Evolutionary conservation across 2,113 vertebrate genomes (phyloP), one percentile per base, ranked within the genome.

Genomic region (Choloepus hoffmanni): DNA sequence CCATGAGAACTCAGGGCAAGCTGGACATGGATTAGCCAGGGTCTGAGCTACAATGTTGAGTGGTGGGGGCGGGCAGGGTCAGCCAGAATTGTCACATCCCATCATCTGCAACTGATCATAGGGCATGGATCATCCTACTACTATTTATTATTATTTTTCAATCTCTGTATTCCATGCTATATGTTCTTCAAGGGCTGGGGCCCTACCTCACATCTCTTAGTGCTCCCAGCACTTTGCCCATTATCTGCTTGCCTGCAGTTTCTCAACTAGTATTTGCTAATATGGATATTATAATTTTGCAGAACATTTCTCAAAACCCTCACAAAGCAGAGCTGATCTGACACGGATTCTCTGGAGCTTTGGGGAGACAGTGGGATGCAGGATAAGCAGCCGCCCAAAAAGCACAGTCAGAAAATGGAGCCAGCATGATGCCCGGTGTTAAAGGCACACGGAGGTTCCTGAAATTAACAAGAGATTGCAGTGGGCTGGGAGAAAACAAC

Each of bases 201-300:
- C 21, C n/a, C 67, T 62, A 40, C 50, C 48, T 92, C 65, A 40
- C 36, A 62, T n/a, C 8, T 19, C 84, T 82, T 67, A 24, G 11
- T 78, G 16, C 40, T 89, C 70, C 53, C 50, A 92, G 77, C 23
- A 60, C 30, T 55, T 40, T 74, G 23, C 12, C 72, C 23, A 26
- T 28, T 62, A 70, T 48, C 70, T 60, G 21, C 14, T 72, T 87
- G 53, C 48, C 33, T 70, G 79, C 2, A 63, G 55, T 79, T 86
- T 95, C 81, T 94, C 33, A 82, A 96, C n/a, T 40, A 78, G 48
- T 58, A 81, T 95, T 87, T 94, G 24, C 82, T 70, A 73, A 78
- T 14, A 40, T 48, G 43, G 40, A 79, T 90, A 92, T 96, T 63
- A 28, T 40, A 90, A 68, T 53, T 85, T 72, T 90, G 67, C 26